Evolutionary conservation across 2,797 vertebrate genomes (phyloP).

Genomic region (Hypotaenidia philippensis): DNA sequence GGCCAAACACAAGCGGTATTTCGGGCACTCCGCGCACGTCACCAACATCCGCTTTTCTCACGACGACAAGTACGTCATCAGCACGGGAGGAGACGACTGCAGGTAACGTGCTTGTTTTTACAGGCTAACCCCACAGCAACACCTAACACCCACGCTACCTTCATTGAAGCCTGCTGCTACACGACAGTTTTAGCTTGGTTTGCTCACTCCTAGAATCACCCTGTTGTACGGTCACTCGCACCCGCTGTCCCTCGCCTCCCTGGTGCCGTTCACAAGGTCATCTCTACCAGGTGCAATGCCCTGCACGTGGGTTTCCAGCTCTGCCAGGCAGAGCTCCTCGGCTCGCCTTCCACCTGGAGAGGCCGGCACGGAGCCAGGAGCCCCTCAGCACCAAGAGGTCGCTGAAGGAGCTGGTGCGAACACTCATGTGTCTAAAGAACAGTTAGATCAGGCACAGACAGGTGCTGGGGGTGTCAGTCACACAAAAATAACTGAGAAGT

Average conservation of each 20-base stretch:
- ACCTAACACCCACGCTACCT: not conserved
- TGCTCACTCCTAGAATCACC: not conserved
- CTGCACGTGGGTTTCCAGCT: not conserved
- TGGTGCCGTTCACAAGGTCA: not conserved
- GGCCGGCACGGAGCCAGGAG: not conserved
- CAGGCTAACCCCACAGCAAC: not conserved
- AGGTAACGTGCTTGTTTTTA: slow-evolving; percentile 81
- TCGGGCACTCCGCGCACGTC: slow-evolving; percentile 94
- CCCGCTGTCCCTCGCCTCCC: not conserved
- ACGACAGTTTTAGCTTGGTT: not conserved
- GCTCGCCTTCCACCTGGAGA: not conserved
- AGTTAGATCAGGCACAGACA: not conserved
- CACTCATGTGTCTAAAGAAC: not conserved
- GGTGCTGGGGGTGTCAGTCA: slow-evolving; percentile 34
- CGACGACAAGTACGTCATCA: slow-evolving; percentile 92
- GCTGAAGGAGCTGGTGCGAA: not conserved
- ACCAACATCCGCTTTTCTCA: slow-evolving; percentile 95
- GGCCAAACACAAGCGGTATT: slow-evolving; percentile 97
- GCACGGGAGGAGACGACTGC: slow-evolving; percentile 94
- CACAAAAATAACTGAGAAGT: not conserved
- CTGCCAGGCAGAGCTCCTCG: too few relatives aligned
- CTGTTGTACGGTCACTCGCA: not conserved
- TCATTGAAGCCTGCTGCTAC: not conserved
- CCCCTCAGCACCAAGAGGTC: not conserved
- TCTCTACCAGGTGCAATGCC: accelerated